Percentiles rank a stretch among this genome's conserved stretches.
Evolutionary conservation across 1,140 invertebrate genomes (phyloP).

Genomic region (Temnothorax longispinosus): DNA sequence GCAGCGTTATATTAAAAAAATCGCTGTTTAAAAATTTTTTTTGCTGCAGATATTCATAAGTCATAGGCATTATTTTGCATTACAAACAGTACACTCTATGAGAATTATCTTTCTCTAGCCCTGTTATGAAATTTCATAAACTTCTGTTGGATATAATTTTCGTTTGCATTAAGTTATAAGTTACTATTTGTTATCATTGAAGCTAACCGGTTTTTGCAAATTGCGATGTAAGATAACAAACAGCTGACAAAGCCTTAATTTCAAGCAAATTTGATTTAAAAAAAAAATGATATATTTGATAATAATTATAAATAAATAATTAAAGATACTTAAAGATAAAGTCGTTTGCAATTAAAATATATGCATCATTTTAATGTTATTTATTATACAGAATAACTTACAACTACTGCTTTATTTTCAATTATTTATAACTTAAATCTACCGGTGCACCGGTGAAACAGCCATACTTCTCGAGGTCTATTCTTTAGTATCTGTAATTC

Average conservation of each 20-base stretch:
- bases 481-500: slow-evolving; percentile 16
- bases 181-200: background rate
- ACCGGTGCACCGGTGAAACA: background rate
- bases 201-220: background rate
- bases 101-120: background rate
- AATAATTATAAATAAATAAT: background rate
- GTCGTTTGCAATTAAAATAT: background rate
- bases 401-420: background rate
- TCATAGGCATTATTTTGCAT: slow-evolving; percentile 20
- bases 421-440: background rate
- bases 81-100: background rate
- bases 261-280: background rate
- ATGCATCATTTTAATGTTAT: background rate
- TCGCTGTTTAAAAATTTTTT: slow-evolving; percentile 52
- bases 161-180: background rate
- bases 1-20: slow-evolving; percentile 6
- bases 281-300: background rate
- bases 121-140: background rate
- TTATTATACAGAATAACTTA: background rate
- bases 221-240: background rate
- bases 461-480: background rate
- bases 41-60: slow-evolving; percentile 5
- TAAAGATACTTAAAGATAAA: background rate
- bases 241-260: background rate
- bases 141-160: background rate